Evolutionary conservation across 2,113 vertebrate species (phyloP).

Genomic region (Lathamus discolor): DNA sequence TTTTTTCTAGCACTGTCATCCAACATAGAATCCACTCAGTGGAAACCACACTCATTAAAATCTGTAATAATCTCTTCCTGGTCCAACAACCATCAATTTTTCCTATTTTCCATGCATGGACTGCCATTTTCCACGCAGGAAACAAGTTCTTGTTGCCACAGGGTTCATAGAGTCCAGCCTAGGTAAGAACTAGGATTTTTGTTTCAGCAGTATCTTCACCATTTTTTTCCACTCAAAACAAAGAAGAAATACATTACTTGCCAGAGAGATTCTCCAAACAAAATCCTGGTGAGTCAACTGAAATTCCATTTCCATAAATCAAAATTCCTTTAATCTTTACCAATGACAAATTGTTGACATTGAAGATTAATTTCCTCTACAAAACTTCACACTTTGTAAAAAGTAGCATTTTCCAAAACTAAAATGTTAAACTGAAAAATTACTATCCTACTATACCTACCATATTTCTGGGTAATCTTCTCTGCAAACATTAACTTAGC

Average conservation of each 20-base stretch:
- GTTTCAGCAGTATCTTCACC: neutral
- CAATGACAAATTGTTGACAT: neutral
- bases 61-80: neutral
- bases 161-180: neutral
- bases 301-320: neutral
- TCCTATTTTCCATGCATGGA: neutral
- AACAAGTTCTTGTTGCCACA: neutral
- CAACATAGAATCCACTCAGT: neutral
- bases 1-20: neutral
- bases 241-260: neutral
- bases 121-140: neutral
- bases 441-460: neutral
- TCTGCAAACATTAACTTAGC: slow-evolving; percentile 38
- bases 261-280: neutral
- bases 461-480: neutral
- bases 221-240: neutral
- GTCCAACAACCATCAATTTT: neutral
- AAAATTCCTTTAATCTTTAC: neutral
- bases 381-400: neutral
- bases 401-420: neutral
- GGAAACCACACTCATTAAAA: neutral
- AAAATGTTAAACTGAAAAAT: slow-evolving; percentile 5
- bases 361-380: neutral
- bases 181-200: neutral
- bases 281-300: neutral